Percentiles rank a stretch among this genome's conserved stretches.
These are phyloP conservation scores for Drosophila stalkeri DNA, from an alignment of 2,888 invertebrate species.

Conservation along the genomic window DNA sequence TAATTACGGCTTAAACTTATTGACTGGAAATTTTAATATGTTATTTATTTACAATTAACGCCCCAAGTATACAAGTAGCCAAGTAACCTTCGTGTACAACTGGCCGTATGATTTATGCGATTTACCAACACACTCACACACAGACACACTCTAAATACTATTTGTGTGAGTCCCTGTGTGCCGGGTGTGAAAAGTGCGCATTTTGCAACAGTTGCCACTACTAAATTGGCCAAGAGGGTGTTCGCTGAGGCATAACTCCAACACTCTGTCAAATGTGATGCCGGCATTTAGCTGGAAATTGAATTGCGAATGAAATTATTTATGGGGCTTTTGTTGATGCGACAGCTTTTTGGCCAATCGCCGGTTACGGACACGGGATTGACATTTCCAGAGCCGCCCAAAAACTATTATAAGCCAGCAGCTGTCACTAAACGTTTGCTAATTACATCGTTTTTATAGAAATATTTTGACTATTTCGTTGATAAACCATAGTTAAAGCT, in stretches of 20 bases:
- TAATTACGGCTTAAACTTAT: constrained; percentile 80
- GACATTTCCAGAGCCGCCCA: constrained; percentile 13
- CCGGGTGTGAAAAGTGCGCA: constrained; percentile 33
- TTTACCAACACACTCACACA: constrained; percentile 48
- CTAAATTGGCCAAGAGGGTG: constrained; percentile 44
- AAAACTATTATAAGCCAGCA: constrained; percentile 31
- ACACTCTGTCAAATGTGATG: constrained; percentile 58
- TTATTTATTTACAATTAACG: constrained; percentile 81
- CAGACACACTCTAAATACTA: constrained; percentile 47
- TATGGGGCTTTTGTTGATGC: constrained; percentile 73
- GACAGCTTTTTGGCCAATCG: constrained; percentile 68
- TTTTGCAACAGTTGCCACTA: constrained; percentile 73
- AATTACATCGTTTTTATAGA: constrained; percentile 16
- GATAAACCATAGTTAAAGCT: constrained; percentile 15
- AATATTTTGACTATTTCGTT: neutral
- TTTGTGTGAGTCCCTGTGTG: constrained; percentile 3
- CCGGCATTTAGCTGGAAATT: constrained; percentile 59
- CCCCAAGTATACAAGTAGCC: constrained; percentile 54
- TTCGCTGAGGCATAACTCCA: constrained; percentile 13
- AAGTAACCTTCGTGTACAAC: constrained; percentile 61
- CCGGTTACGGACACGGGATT: constrained; percentile 29
- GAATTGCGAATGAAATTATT: constrained; percentile 73
- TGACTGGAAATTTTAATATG: constrained; percentile 82
- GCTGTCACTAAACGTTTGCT: constrained; percentile 38
- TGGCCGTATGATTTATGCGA: constrained; percentile 78